phyloP scores from a whole-genome alignment of 2,113 vertebrate species.

The Cricetomys ansorgei region DNA sequence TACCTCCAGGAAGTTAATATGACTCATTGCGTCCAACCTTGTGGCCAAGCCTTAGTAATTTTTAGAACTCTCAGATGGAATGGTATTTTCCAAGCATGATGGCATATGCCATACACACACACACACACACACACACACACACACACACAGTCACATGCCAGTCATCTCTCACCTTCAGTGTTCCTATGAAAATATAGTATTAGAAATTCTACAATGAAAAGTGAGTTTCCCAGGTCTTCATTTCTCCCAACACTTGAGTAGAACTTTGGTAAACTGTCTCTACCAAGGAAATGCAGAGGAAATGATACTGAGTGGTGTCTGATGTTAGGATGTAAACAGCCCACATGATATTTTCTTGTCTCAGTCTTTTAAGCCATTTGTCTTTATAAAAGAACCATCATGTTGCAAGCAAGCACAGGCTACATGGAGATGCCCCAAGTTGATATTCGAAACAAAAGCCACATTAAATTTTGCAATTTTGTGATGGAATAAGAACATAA shows the following conservation, averaged over 20 bases:
- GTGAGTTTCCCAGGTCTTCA: not conserved
- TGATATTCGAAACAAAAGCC: not conserved
- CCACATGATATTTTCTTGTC: not conserved
- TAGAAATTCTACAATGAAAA: not conserved
- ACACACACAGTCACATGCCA: not conserved
- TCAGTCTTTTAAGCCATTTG: not conserved
- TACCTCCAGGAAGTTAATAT: slow-evolving; percentile 60
- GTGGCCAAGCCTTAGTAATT: slow-evolving; percentile 40
- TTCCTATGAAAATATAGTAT: not conserved
- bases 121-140: not conserved
- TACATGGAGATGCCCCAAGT: not conserved
- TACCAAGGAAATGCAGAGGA: not conserved
- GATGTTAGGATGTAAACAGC: not conserved
- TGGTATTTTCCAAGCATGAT: slow-evolving; percentile 1
- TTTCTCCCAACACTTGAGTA: not conserved
- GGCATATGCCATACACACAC: not conserved
- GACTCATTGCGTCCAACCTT: slow-evolving; percentile 65
- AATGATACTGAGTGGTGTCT: not conserved
- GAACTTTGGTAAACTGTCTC: not conserved
- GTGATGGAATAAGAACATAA: not conserved
- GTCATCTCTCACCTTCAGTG: not conserved
- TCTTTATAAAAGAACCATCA: not conserved
- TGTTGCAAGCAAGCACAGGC: not conserved
- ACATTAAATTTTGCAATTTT: not conserved
- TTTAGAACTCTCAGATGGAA: slow-evolving; percentile 70